Percentiles rank a stretch among this genome's conserved stretches.
phyloP scores from a whole-genome alignment of 2,888 invertebrate genomes.

The Hyposoter didymator region DNA sequence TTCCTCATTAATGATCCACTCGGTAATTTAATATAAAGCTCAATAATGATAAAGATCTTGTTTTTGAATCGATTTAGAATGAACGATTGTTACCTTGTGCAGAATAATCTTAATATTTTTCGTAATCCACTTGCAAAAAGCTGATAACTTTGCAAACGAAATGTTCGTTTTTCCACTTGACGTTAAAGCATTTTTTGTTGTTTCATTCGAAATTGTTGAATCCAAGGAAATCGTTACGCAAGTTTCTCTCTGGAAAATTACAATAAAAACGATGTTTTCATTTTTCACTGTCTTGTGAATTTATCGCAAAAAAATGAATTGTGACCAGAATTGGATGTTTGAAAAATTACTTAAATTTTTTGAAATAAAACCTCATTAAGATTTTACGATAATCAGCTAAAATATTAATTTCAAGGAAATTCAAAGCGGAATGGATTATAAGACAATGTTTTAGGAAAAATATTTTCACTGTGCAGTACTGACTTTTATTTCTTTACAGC shows the following conservation, averaged over 20 bases:
- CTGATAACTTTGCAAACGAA: slow-evolving; percentile 53
- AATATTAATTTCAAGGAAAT: too few relatives aligned
- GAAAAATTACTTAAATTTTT: too few relatives aligned
- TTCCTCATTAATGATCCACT: too few relatives aligned
- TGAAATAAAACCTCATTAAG: too few relatives aligned
- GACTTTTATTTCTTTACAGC: slow-evolving; percentile 68
- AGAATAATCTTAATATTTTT: slow-evolving; percentile 71
- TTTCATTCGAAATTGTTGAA: slow-evolving; percentile 10
- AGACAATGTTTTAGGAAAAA: too few relatives aligned
- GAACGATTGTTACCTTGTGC: slow-evolving; percentile 67
- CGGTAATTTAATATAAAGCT: neutral
- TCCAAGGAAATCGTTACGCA: slow-evolving; percentile 42
- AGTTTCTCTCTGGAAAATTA: slow-evolving; percentile 60
- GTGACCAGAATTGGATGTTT: too few relatives aligned
- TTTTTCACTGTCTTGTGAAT: neutral
- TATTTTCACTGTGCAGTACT: neutral
- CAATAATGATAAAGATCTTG: neutral
- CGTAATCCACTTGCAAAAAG: slow-evolving; percentile 73
- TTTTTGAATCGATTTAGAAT: neutral
- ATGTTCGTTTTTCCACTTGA: slow-evolving; percentile 25
- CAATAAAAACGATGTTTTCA: neutral
- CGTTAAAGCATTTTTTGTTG: slow-evolving; percentile 31
- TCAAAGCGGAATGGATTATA: too few relatives aligned
- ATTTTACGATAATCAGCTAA: too few relatives aligned
- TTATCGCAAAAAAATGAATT: too few relatives aligned